Percentiles rank a stretch among this genome's conserved stretches.
phyloP scores from a whole-genome alignment of 2,113 vertebrate species.

The Triplophysa rosa region DNA sequence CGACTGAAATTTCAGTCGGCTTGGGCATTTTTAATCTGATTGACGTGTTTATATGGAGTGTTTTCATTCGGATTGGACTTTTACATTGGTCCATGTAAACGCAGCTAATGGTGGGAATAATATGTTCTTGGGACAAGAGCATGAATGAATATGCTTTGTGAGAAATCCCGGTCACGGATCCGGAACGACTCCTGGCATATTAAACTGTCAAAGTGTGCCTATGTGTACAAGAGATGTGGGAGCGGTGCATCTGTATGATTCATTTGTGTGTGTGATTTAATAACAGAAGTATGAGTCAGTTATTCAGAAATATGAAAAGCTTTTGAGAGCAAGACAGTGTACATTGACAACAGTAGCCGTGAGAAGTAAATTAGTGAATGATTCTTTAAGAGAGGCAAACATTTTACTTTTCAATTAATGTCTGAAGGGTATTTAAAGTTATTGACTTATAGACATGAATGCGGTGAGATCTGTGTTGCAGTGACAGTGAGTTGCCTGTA shows the following conservation, averaged over 20 bases:
- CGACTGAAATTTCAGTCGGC: no score
- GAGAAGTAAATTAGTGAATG: background rate
- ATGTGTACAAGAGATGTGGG: background rate
- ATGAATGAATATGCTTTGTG: slow-evolving; percentile 17
- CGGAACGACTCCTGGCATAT: slow-evolving; percentile 36
- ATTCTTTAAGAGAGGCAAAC: background rate
- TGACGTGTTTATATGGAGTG: no score
- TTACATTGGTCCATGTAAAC: no score
- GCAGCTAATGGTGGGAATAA: background rate
- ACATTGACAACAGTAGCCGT: background rate
- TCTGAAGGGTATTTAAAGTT: slow-evolving; percentile 10
- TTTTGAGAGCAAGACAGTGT: background rate
- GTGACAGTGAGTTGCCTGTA: background rate
- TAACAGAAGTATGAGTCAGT: slow-evolving; percentile 8
- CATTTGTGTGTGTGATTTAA: slow-evolving; percentile 11
- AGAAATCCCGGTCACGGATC: slow-evolving; percentile 6
- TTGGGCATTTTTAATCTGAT: no score
- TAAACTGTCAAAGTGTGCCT: slow-evolving; percentile 37
- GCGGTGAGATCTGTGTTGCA: background rate
- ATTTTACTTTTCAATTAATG: background rate
- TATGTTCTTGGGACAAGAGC: background rate
- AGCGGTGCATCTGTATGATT: background rate
- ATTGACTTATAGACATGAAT: slow-evolving; percentile 19
- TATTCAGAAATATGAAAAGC: slow-evolving; percentile 26
- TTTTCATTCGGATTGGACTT: no score